Conservation (phyloP, 2,797 vertebrate species). For the Pempheris klunzingeri region DNA sequence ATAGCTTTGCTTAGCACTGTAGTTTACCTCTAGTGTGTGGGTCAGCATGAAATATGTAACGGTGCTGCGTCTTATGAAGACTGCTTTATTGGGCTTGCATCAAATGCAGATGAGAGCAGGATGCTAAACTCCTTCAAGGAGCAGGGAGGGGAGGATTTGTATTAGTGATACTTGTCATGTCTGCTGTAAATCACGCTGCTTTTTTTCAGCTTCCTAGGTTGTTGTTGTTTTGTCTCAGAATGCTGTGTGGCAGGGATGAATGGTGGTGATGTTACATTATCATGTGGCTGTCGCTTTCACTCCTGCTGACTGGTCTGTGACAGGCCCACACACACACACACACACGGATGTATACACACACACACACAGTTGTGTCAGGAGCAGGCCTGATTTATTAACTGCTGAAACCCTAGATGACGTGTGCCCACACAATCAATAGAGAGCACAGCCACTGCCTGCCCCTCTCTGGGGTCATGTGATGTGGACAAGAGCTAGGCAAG, state of each 20-base stretch:
- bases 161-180: constrained; percentile 86
- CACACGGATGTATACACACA: constrained; percentile 47
- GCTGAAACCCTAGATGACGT: constrained; percentile 82
- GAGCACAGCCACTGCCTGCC: constrained; percentile 75
- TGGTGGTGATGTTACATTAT: constrained; percentile 89
- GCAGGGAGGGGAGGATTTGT: constrained; percentile 69
- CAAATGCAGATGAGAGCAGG: constrained; percentile 77
- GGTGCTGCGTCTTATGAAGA: constrained; percentile 41
- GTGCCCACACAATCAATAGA: constrained; percentile 83
- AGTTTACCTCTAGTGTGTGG: constrained; percentile 52
- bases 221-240: constrained; percentile 86
- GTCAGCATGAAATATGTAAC: constrained; percentile 58
- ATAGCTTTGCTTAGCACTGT: constrained; percentile 58
- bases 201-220: constrained; percentile 80
- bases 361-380: constrained; percentile 71
- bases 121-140: constrained; percentile 70
- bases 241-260: constrained; percentile 86
- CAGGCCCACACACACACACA: constrained; percentile 81
- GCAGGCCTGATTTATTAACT: constrained; percentile 85
- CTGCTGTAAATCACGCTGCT: constrained; percentile 83
- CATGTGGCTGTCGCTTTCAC: constrained; percentile 84
- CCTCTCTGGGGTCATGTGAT: constrained; percentile 78
- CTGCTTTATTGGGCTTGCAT: constrained; percentile 57
- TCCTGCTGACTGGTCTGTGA: constrained; percentile 82
- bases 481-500: constrained; percentile 57